Evolutionary conservation across 37 sponge, comb jelly and placozoan species (phyloP).

Genomic region (Hormiphora californensis): DNA sequence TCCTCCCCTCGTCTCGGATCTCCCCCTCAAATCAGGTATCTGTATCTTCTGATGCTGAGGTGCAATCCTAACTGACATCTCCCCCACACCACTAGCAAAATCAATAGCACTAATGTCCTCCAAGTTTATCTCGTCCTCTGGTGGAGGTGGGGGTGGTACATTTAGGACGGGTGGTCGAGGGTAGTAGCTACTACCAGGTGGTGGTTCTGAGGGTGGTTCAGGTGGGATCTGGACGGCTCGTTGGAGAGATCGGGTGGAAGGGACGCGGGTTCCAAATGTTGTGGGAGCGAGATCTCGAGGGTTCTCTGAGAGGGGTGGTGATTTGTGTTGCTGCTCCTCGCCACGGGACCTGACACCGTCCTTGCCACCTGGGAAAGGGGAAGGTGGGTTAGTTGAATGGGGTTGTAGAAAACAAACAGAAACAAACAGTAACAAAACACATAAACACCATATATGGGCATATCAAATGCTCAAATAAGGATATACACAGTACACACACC

Average conservation of each 20-base stretch:
- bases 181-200: not conserved
- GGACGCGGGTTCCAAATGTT: slow-evolving; percentile 7
- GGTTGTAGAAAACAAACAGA: no score
- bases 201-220: slow-evolving; percentile 4
- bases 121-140: not conserved
- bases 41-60: slow-evolving; percentile 8
- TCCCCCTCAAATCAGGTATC: not conserved
- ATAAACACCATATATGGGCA: no score
- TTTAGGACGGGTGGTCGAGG: slow-evolving; percentile 15
- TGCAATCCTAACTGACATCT: not conserved
- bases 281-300: slow-evolving; percentile 22
- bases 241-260: not conserved
- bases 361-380: no score
- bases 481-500: no score
- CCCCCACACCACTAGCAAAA: not conserved
- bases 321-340: not conserved
- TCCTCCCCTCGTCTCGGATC: not conserved
- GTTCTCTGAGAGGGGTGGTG: not conserved
- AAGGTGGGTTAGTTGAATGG: no score
- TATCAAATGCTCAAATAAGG: no score
- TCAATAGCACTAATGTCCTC: not conserved
- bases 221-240: not conserved
- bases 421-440: no score
- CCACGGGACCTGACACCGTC: not conserved
- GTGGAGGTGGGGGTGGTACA: slow-evolving; percentile 10